Percentiles rank a stretch among this genome's conserved stretches.
Evolutionary conservation across 2,797 vertebrate species (phyloP).

Genomic region (Champsocephalus esox): DNA sequence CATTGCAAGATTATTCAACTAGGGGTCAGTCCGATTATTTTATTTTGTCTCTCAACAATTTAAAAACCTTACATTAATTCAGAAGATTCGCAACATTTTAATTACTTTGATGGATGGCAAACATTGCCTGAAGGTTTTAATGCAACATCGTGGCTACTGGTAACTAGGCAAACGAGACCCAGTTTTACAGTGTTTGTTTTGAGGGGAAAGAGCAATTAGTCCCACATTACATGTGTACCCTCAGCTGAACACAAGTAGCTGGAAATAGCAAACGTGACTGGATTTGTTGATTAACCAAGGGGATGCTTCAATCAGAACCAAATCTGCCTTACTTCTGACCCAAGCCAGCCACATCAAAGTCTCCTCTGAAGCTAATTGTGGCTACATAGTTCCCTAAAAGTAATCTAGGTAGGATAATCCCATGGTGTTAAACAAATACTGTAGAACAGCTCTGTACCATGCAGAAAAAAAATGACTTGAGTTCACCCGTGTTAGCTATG

Average conservation of each 20-base stretch:
- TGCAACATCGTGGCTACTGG: not conserved
- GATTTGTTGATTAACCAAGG: conserved; percentile 28
- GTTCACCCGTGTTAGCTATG: conserved; percentile 31
- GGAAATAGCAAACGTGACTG: conserved; percentile 40
- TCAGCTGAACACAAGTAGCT: conserved; percentile 12
- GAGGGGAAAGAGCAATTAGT: conserved; percentile 9
- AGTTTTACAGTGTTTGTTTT: conserved; percentile 2
- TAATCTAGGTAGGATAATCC: conserved; percentile 15
- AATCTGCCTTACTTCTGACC: conserved; percentile 40
- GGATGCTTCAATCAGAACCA: conserved; percentile 42
- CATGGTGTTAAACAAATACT: conserved; percentile 17
- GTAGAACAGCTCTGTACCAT: conserved; percentile 6
- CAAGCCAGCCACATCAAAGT: conserved; percentile 44
- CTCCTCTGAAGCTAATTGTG: conserved; percentile 45
- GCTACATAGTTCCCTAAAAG: conserved; percentile 9
- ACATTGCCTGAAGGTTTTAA: conserved; percentile 7
- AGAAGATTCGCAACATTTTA: not conserved
- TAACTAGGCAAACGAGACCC: not conserved
- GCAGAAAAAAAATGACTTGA: not conserved
- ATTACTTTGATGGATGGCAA: conserved; percentile 6
- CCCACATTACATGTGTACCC: conserved; percentile 7
- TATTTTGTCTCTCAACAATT: not conserved
- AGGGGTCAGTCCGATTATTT: not conserved
- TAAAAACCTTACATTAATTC: not conserved
- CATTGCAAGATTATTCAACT: conserved; percentile 21